Base-by-base conservation (phyloP, 2,888 invertebrate species). In the Gymnocheta viridis region DNA sequence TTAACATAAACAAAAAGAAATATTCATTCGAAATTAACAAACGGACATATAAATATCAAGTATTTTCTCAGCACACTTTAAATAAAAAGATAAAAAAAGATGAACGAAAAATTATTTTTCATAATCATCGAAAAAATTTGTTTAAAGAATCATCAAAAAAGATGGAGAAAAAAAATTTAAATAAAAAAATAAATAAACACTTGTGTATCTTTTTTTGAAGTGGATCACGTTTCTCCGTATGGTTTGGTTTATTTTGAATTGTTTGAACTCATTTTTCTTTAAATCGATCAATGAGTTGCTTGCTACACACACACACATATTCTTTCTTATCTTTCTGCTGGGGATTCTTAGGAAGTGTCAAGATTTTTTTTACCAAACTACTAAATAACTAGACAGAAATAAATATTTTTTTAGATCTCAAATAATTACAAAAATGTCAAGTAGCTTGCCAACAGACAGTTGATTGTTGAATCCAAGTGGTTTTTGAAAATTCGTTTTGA, bases 351-450 rank as follows among this genome's bases (percentile, higher is more conserved):
- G 35, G 77, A 82, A 72, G 49, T 82, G n/a, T 35, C 51, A 76
- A 22, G 69, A 41, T 12, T 47, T 35, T 47, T 6, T 49, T 1
- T 17, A 64, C 12, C 19, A 58, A 32, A 78, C n/a, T 29, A 14
- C 19, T 24, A 66, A 66, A 19, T 7, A 29, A 35, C 7, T 22
- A 51, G 49, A 74, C 49, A 44, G 17, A 58, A 44, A 66, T 35
- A 24, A 67, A 67, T 77, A 56, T 49, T 49, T 72, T 41, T 74
- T 56, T 17, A 47, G 38, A 38, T n/a, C 4, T 29, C 19, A 79
- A 80, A 83, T 38, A 77, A 80, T 80, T 70, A 64, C n/a, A 77
- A 76, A 80, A 60, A 80, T 80, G 83, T 80, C 83, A 83, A 83
- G 83, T 80, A 38, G 41, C 47, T 60, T 76, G 70, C 80, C 83